Conservation (phyloP, 2,797 vertebrate genomes). For the Neopelma chrysocephalum region DNA sequence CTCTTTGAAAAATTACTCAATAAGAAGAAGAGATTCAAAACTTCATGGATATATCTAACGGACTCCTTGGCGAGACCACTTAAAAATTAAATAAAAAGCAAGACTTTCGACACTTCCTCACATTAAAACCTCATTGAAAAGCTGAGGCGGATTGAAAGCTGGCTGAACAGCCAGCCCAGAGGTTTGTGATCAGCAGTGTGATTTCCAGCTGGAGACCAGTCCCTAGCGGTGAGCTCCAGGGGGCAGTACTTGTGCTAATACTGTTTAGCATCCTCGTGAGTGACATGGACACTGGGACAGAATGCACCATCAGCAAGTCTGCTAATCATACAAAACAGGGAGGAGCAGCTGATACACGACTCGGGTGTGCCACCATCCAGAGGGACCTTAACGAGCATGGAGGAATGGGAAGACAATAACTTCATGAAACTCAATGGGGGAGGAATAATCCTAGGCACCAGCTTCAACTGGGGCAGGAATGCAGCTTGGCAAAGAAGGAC, state of each 20-base stretch:
- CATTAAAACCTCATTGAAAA: neutral
- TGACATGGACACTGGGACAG: neutral
- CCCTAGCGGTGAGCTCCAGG: neutral
- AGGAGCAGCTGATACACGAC: neutral
- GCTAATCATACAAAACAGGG: no score
- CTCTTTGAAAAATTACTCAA: neutral
- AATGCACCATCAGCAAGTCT: neutral
- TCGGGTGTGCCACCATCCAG: neutral
- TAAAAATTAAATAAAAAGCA: neutral
- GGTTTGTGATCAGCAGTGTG: accelerated
- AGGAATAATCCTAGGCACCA: neutral
- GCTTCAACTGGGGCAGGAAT: neutral
- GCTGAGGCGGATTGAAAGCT: neutral
- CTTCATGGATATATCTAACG: neutral
- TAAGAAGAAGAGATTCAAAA: neutral
- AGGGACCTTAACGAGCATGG: neutral
- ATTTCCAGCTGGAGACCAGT: neutral
- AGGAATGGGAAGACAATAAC: accelerated
- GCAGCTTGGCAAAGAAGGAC: neutral
- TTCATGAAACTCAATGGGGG: neutral
- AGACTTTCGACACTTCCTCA: neutral
- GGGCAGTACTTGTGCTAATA: neutral
- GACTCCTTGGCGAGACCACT: neutral
- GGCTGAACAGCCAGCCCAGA: neutral
- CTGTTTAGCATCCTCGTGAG: neutral